Evolutionary conservation across 2,113 vertebrate genomes (phyloP).

Genomic region (Xiphophorus couchianus): DNA sequence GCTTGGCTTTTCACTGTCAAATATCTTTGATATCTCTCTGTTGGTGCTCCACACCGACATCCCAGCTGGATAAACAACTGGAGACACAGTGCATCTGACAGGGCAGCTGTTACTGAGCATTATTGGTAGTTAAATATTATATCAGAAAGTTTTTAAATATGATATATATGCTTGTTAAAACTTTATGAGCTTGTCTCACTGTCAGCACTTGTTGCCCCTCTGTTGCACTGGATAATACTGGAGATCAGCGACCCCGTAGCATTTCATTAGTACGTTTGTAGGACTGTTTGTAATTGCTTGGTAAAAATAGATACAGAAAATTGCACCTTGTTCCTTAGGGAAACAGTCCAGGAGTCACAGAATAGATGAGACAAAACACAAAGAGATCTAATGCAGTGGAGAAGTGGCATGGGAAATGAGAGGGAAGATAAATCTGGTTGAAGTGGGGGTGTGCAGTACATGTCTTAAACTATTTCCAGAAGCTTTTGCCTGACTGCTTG

Average conservation of each 20-base stretch:
- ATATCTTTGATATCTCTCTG: too few relatives aligned
- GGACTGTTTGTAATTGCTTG: conserved; percentile 38
- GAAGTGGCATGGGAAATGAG: conserved; percentile 64
- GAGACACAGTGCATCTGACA: background rate
- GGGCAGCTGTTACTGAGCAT: background rate
- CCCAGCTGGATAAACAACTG: background rate
- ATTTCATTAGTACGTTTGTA: conserved; percentile 8
- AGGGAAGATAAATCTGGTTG: conserved; percentile 69
- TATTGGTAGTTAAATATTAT: background rate
- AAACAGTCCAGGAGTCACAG: conserved; percentile 20
- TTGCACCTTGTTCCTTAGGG: conserved; percentile 27
- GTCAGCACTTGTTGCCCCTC: background rate
- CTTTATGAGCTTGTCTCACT: background rate
- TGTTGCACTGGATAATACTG: background rate
- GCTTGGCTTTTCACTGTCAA: background rate
- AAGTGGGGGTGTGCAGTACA: conserved; percentile 48
- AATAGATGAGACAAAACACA: conserved; percentile 42
- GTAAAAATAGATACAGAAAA: conserved; percentile 39
- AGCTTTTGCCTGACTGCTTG: conserved; percentile 59
- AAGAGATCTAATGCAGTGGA: conserved; percentile 39
- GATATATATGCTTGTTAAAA: background rate
- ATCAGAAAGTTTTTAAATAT: background rate
- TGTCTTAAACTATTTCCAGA: conserved; percentile 75
- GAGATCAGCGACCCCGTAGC: background rate
- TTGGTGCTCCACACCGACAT: background rate